Evolutionary conservation across 2,113 vertebrate species (phyloP), one percentile per base, ranked within the genome.

Genomic region (Pangasianodon gigas): DNA sequence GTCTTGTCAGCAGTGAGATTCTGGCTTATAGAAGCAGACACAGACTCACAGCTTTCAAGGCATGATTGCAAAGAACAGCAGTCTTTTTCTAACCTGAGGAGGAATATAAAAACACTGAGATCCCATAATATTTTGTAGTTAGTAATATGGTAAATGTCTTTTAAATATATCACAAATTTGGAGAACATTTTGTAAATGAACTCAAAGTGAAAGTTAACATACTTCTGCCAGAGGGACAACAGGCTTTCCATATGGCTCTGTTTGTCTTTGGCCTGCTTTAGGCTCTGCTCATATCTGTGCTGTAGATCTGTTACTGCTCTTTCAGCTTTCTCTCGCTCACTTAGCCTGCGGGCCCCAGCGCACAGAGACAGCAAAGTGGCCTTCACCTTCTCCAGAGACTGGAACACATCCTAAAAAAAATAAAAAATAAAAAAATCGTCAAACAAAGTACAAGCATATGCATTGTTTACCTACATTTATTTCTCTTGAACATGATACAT

Each of bases 161-260:
- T 52, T 56, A 44, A 82, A 44, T 14, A 44, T 11, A 21, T 13
- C 3, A 8, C 29, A 46, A 16, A 51, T 56, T 69, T 58, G 21
- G 52, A 71, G 24, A 46, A 54, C 6, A 69, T 24, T 21, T 58
- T 71, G 48, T 75, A 85, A 82, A 41, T 75, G 14, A 86, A 46
- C 48, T 52, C 21, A 56, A 24, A 56, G 24, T 51, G 37, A 86
- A 65, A 1, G 21, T 46, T 41, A 56, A 89, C 96, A 94, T 94
- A 99, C 98, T 95, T 98, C 93, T 98, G 97, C 98, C 98, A 99
- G 13, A 93, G 94, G 83, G 95, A 94, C 92, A 98, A 94, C 82
- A 98, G 95, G 46, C 88, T 95, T 91, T 98, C 98, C 93, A 98
- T 87, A 0, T 89, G 89, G 1, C 74, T 93, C 93, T 98, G 98